Evolutionary conservation across 2,797 vertebrate species (phyloP).

Genomic region (Acanthurus leucopareius): DNA sequence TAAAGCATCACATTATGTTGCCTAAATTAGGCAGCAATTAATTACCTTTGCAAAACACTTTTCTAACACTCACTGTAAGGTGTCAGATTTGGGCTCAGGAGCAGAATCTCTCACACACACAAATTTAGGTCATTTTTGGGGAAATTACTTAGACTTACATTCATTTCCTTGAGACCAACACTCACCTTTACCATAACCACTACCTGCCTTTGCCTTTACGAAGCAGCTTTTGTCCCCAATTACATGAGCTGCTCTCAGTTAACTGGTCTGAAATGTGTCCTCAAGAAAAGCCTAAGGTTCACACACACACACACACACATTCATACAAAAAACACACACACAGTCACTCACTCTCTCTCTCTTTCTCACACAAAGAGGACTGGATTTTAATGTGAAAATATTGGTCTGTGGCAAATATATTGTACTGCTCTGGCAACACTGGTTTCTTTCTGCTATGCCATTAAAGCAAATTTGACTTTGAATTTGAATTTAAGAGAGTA

Average conservation of each 20-base stretch:
- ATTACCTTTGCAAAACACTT: neutral
- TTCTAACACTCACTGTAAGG: neutral
- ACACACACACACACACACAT: conserved; percentile 8
- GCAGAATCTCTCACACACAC: conserved; percentile 10
- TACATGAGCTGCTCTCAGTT: too few relatives aligned
- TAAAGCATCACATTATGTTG: neutral
- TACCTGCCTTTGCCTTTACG: too few relatives aligned
- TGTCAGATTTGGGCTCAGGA: conserved; percentile 8
- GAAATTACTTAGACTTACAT: too few relatives aligned
- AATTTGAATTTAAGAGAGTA: conserved; percentile 60
- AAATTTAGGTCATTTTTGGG: too few relatives aligned
- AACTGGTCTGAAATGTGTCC: too few relatives aligned
- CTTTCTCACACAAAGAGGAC: conserved; percentile 9
- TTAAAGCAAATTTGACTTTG: conserved; percentile 75
- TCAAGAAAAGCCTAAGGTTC: neutral
- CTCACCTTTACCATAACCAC: too few relatives aligned
- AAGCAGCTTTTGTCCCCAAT: too few relatives aligned
- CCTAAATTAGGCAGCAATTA: neutral
- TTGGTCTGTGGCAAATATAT: conserved; percentile 48
- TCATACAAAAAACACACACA: neutral
- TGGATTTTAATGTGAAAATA: conserved; percentile 50
- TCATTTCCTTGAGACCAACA: too few relatives aligned
- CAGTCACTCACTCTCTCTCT: neutral
- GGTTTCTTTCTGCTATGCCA: conserved; percentile 46
- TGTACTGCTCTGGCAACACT: conserved; percentile 42